phyloP scores from a whole-genome alignment of 2,797 vertebrate species.

The Calcarius lapponicus region DNA sequence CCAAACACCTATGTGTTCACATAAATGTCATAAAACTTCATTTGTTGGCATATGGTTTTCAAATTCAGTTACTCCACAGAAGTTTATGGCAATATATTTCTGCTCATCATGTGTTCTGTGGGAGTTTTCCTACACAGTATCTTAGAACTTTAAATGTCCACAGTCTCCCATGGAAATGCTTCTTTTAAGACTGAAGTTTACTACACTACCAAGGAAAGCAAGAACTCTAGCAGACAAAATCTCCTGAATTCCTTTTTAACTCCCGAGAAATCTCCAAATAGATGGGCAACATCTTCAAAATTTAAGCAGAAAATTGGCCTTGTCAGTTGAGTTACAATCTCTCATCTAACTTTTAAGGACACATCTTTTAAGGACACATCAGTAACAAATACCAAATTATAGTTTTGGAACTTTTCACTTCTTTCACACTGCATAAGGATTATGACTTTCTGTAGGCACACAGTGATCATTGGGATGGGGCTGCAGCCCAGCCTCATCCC shows the following conservation, averaged over 20 bases:
- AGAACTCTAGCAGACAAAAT: neutral
- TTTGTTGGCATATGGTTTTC: neutral
- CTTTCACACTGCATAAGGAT: neutral
- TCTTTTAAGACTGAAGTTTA: slow-evolving; percentile 21
- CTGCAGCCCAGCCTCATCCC: neutral
- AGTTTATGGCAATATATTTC: neutral
- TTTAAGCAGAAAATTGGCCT: neutral
- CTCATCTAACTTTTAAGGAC: neutral
- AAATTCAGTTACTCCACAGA: slow-evolving; percentile 3
- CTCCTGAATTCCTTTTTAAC: neutral
- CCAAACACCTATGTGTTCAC: neutral
- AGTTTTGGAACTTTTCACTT: neutral
- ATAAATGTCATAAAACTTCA: neutral
- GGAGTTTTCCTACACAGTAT: slow-evolving; percentile 14
- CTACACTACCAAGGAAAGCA: slow-evolving; percentile 17
- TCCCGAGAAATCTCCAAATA: neutral
- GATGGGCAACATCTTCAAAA: neutral
- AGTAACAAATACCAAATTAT: neutral
- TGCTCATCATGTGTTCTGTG: slow-evolving; percentile 41
- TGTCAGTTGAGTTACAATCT: neutral
- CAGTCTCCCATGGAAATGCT: neutral
- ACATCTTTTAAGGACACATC: no score
- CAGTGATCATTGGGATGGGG: neutral
- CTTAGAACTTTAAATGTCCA: slow-evolving; percentile 10
- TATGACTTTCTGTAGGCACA: neutral